phyloP scores from a whole-genome alignment of 2,797 vertebrate species.

The Prionace glauca region DNA sequence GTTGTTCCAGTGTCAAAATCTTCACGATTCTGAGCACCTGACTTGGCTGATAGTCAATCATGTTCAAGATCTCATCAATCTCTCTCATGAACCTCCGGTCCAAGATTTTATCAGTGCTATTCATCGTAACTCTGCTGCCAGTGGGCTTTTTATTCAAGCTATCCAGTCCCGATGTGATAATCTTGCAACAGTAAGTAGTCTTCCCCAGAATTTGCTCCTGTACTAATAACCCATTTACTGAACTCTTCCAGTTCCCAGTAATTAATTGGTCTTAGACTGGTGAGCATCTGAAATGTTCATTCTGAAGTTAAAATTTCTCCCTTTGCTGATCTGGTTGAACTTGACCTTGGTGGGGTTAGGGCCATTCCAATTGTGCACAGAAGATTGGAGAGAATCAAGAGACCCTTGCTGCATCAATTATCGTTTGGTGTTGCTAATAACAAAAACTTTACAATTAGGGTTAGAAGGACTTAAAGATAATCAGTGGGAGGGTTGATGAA shows the following conservation, averaged over 20 bases:
- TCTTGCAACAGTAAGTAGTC: conserved; percentile 69
- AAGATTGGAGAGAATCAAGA: not conserved
- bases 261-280: not conserved
- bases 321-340: not conserved
- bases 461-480: not conserved
- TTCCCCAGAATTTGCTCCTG: not conserved
- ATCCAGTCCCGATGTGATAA: conserved; percentile 96
- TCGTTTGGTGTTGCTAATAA: not conserved
- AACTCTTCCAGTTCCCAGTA: not conserved
- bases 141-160: conserved; percentile 95
- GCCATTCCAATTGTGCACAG: too few relatives aligned
- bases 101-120: conserved; percentile 96
- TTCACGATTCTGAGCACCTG: conserved; percentile 93
- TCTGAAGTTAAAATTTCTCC: not conserved
- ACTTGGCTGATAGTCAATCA: conserved; percentile 97
- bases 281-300: not conserved
- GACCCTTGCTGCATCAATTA: not conserved
- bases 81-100: conserved; percentile 92
- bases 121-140: conserved; percentile 92
- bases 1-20: conserved; percentile 82
- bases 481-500: not conserved
- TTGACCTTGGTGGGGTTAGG: not conserved
- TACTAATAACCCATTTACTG: not conserved
- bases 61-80: conserved; percentile 83
- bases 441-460: not conserved